Evolutionary conservation across 2,113 vertebrate genomes (phyloP), one percentile per base, ranked within the genome.

Genomic region (Symphodus melops): DNA sequence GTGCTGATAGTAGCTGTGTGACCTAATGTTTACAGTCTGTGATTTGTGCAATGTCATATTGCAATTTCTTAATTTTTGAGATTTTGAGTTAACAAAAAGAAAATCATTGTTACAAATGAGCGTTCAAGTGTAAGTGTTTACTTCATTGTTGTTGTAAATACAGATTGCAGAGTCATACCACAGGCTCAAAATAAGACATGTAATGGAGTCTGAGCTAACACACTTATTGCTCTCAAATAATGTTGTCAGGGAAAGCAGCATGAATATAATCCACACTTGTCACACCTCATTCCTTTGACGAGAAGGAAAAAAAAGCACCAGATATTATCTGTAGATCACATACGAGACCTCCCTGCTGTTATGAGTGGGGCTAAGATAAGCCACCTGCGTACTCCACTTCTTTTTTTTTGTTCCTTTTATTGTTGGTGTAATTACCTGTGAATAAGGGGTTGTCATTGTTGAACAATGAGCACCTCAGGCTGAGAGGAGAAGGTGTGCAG

Each of bases 401-500:
- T 55, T 25, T 55, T 25, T 55, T 61, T 67, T 57, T 59, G 17
- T 21, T 8, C 5, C 63, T 16, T 59, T 79, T 52, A 58, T 81
- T 57, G 49, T 46, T 1, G 1, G 3, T 33, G 36, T 79, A 51
- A 73, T 77, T 72, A 68, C 55, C 9, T 71, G 36, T 54, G 13
- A 56, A 62, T 73, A 66, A 68, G 33, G 28, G 20, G 9, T 46
- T 55, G 8, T 67, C 28, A 36, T 67, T 56, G 62, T 36, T 72
- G 53, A 68, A 68, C 49, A 78, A 61, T 33, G 58, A 81, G 54
- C 25, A 42, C 58, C 44, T 56, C 11, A 37, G 25, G 55, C 57
- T 28, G 54, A 63, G 56, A 33, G 1, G 53, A 60, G 23, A 23
- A 79, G 55, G 75, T 61, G 76, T 67, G 25, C 78, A 44, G 58